A percentile compares a stretch with the other conserved stretches of the same genome.
These are phyloP conservation scores for Papilio protenor DNA, from an alignment of 2,888 invertebrate species.

Conservation along the genomic window DNA sequence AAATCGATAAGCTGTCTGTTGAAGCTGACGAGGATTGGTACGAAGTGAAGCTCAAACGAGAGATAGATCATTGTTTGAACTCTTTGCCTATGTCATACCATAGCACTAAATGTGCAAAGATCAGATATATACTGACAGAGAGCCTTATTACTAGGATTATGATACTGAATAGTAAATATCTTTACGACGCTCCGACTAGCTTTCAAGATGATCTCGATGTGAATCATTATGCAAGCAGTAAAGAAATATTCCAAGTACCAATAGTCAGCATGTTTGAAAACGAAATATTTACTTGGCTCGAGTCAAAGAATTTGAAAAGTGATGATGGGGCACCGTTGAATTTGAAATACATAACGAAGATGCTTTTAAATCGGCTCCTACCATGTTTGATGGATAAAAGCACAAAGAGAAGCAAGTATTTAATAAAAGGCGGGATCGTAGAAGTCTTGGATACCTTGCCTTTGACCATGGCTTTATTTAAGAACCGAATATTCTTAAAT, in stretches of 20 bases:
- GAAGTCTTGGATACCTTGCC: conserved; percentile 30
- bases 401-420: conserved; percentile 29
- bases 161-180: conserved; percentile 36
- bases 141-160: conserved; percentile 35
- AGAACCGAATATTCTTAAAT: conserved; percentile 22
- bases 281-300: conserved; percentile 35
- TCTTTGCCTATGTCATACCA: conserved; percentile 36
- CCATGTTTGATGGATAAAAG: conserved; percentile 31
- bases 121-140: conserved; percentile 30
- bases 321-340: conserved; percentile 17
- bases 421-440: conserved; percentile 29
- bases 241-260: conserved; percentile 11
- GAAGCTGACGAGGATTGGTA: conserved; percentile 44
- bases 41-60: conserved; percentile 27
- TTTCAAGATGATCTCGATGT: conserved; percentile 5
- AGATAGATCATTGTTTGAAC: conserved; percentile 25
- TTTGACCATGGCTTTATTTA: conserved; percentile 8
- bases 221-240: conserved; percentile 4
- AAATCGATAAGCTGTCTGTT: conserved; percentile 51
- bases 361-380: conserved; percentile 28
- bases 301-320: conserved; percentile 23
- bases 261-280: conserved; percentile 19
- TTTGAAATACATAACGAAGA: conserved; percentile 19
- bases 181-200: conserved; percentile 16
- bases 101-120: conserved; percentile 37